Percentiles rank a stretch among this genome's conserved stretches.
These are phyloP conservation scores for Callaeas wilsoni DNA, from an alignment of 2,113 vertebrate species.

Conservation along the genomic window DNA sequence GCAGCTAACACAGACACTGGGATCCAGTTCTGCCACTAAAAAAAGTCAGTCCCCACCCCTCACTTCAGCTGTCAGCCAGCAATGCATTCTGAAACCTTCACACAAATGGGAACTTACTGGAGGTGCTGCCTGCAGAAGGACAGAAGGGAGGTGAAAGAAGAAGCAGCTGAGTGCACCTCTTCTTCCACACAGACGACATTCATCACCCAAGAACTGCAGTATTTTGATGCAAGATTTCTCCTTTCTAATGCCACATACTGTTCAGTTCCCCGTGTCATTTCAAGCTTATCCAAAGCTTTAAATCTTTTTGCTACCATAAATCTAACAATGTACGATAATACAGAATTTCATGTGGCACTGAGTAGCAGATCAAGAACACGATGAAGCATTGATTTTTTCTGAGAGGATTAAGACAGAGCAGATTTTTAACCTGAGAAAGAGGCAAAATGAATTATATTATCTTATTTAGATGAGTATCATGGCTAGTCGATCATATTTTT, in stretches of 20 bases:
- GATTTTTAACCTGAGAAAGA: slow-evolving; percentile 66
- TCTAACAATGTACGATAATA: neutral
- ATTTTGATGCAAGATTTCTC: neutral
- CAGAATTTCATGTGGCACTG: neutral
- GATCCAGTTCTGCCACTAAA: neutral
- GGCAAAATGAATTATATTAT: slow-evolving; percentile 68
- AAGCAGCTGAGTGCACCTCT: neutral
- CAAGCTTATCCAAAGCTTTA: neutral
- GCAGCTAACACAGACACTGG: neutral
- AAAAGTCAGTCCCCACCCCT: neutral
- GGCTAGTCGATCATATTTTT: slow-evolving; percentile 62
- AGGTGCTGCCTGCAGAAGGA: neutral
- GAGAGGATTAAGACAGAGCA: slow-evolving; percentile 46
- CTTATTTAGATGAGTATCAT: slow-evolving; percentile 61
- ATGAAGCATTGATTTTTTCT: slow-evolving; percentile 8
- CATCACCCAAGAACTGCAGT: neutral
- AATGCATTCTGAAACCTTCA: neutral
- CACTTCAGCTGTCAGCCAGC: neutral
- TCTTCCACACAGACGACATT: neutral
- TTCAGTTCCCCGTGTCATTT: neutral
- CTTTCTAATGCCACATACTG: neutral
- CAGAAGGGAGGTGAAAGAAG: neutral
- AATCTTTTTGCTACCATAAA: neutral
- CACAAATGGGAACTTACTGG: neutral
- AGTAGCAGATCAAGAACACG: neutral